Percentiles rank a stretch among this genome's conserved stretches.
These are phyloP conservation scores for Proctacanthus coquilletti DNA, from an alignment of 1,140 invertebrate species.

Conservation along the genomic window DNA sequence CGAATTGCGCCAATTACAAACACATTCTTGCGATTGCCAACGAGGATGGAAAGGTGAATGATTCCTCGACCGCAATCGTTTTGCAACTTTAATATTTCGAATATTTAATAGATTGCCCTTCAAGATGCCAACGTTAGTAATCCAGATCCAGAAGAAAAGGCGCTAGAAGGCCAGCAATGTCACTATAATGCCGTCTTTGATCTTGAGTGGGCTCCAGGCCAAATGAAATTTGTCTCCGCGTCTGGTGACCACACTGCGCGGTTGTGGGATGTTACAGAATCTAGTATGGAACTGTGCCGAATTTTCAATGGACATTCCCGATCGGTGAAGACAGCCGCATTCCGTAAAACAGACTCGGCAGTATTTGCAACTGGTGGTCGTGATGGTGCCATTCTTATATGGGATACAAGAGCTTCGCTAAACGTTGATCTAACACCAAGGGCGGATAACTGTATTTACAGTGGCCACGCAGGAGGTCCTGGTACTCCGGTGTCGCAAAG, in stretches of 20 bases:
- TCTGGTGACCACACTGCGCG: slow-evolving; percentile 69
- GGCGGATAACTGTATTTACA: slow-evolving; percentile 45
- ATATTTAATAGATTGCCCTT: slow-evolving; percentile 16
- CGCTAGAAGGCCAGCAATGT: slow-evolving; percentile 38
- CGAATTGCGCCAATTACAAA: slow-evolving; percentile 39
- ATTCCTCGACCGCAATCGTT: not conserved
- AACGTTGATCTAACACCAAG: slow-evolving; percentile 31
- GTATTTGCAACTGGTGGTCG: slow-evolving; percentile 73
- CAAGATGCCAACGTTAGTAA: slow-evolving; percentile 27
- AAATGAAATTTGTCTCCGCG: slow-evolving; percentile 61
- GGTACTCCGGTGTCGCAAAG: slow-evolving; percentile 34
- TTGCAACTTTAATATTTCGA: slow-evolving; percentile 1
- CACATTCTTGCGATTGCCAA: slow-evolving; percentile 65
- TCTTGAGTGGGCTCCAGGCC: slow-evolving; percentile 61
- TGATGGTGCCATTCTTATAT: slow-evolving; percentile 69
- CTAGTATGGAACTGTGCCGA: slow-evolving; percentile 38
- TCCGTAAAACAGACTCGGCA: slow-evolving; percentile 45
- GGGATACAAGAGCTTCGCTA: slow-evolving; percentile 53
- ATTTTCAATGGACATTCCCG: slow-evolving; percentile 55
- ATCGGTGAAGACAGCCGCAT: slow-evolving; percentile 64
- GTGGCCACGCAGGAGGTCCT: slow-evolving; percentile 38
- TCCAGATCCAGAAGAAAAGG: slow-evolving; percentile 22
- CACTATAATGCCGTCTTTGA: slow-evolving; percentile 84
- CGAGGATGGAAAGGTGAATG: slow-evolving; percentile 58
- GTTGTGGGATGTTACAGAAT: slow-evolving; percentile 49